Base-by-base conservation (phyloP, 2,113 vertebrate species). In the Ia io region DNA sequence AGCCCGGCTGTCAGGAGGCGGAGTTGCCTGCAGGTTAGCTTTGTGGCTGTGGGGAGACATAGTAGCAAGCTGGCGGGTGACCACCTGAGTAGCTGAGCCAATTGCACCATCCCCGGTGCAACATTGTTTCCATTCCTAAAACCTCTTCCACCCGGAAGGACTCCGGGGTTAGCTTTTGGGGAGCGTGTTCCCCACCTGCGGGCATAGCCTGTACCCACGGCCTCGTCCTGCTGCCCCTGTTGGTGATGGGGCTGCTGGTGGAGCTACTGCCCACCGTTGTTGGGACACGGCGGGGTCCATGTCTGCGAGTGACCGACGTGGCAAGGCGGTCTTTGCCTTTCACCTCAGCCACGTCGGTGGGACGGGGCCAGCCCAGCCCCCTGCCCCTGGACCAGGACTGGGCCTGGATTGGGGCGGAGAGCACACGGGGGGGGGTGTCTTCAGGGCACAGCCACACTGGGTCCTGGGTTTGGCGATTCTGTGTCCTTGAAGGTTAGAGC, bases 221-320 rank as follows among this genome's bases (percentile, higher is more conserved):
- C 61, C 37, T 3, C 32, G 28, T 30, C 42, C 12, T 9, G 2
- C 17, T 12, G 16, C 42, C 44, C 37, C 35, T 63, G 25, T 44
- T 32, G 4, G 7, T 23, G 18, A 25, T 14, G 63, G 12, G 20
- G 0, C 9, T 37, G n/a, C 9, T 42, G 73, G 32, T 23, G 44
- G 7, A 8, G 3, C 17, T 4, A 0, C 2, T 0, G 30, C 2
- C 32, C 5, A 1, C 40, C 35, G 8, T 44, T 53, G 35, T 9
- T 11, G 4, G 59, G 22, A 77, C 5, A 1, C 22, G 35, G 78
- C 22, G 16, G 82, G 12, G 5, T 12, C 47, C 14, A 0, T 1
- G 4, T 25, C 8, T 37, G n/a, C 23, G 0, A 9, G 9, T 14
- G 20, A 3, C 12, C 11, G 1, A 13, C 0, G 17, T 6, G 69